Evolutionary conservation across 2,888 invertebrate genomes (phyloP).

Genomic region (Invenusta paracnida): DNA sequence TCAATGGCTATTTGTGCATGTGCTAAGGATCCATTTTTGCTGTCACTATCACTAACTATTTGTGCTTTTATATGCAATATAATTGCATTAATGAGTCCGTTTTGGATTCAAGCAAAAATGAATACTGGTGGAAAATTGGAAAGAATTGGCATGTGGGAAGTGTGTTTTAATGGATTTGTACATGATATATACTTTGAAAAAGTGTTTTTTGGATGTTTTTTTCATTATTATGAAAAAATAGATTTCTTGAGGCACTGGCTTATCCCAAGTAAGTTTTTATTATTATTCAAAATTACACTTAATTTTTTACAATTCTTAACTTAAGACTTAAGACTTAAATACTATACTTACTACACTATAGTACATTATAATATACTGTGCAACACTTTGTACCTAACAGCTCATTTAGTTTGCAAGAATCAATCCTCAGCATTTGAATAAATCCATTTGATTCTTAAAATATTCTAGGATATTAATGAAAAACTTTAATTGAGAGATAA

Average conservation of each 20-base stretch:
- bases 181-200: not conserved
- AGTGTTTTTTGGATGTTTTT: not conserved
- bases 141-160: not conserved
- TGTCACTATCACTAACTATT: not conserved
- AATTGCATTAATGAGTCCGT: not conserved
- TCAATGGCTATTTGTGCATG: not conserved
- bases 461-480: too few relatives aligned
- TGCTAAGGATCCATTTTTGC: not conserved
- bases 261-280: not conserved
- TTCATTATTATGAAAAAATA: not conserved
- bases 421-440: too few relatives aligned
- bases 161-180: not conserved
- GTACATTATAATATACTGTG: too few relatives aligned
- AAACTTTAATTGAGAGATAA: too few relatives aligned
- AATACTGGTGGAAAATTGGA: not conserved
- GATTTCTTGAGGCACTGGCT: not conserved
- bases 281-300: too few relatives aligned
- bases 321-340: too few relatives aligned
- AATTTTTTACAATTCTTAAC: too few relatives aligned
- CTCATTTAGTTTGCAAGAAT: too few relatives aligned
- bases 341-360: too few relatives aligned
- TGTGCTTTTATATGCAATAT: not conserved
- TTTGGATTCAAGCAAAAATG: not conserved
- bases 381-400: too few relatives aligned
- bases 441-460: too few relatives aligned